These are phyloP conservation scores for Lutra lutra DNA, from an alignment of 2,797 vertebrate genomes.

Conservation along the genomic window DNA sequence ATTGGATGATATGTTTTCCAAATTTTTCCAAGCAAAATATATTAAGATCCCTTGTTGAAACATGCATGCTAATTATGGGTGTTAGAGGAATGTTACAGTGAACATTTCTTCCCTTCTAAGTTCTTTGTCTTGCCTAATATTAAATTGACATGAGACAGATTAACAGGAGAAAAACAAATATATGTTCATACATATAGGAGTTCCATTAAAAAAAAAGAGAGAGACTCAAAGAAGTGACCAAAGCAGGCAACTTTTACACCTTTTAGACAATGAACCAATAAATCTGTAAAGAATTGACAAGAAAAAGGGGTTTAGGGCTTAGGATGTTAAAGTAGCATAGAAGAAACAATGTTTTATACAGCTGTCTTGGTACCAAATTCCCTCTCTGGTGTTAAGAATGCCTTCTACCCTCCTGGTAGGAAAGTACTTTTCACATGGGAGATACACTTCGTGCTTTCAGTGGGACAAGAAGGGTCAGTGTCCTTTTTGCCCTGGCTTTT, in stretches of 20 bases:
- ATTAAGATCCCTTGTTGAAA: background rate
- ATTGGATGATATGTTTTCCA: background rate
- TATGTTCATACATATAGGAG: background rate
- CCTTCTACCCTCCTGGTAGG: background rate
- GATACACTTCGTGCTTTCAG: background rate
- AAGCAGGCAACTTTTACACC: background rate
- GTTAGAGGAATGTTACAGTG: background rate
- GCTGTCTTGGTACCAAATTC: background rate
- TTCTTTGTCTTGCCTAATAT: background rate
- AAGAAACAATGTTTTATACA: background rate
- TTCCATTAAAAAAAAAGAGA: background rate
- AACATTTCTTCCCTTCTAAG: background rate
- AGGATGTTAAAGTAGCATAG: background rate
- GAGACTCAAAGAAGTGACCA: background rate
- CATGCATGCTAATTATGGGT: background rate
- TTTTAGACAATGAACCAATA: background rate
- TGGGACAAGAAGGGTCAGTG: background rate
- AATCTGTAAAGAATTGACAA: background rate
- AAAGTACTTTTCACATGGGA: background rate
- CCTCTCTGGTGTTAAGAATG: background rate
- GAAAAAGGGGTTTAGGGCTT: background rate
- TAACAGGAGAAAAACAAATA: background rate
- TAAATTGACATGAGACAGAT: background rate
- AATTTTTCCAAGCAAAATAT: background rate
- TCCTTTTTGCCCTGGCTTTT: background rate